Base-by-base conservation (phyloP, 2,888 invertebrate genomes). In the Lycocerus yunnanus region DNA sequence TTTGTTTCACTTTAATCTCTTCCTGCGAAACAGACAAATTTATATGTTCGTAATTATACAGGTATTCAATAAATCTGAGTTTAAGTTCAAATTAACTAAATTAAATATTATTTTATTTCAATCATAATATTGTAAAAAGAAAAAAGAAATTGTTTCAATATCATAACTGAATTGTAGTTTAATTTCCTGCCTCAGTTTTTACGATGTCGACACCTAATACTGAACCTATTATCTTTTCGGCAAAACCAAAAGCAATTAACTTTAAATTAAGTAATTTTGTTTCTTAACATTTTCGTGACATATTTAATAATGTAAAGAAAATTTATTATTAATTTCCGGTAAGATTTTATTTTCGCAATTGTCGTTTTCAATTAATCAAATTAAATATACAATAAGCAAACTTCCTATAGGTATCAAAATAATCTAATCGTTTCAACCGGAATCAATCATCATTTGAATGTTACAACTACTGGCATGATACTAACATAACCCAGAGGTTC, bases 181-280 rank as follows among this genome's bases (percentile, higher is more conserved):
- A 60, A 60, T 63, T 63, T 63, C 61, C 61, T 63, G 13, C 15
- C 18, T 15, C 20, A 63, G 61, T 63, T 63, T 60, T 63, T 63
- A 63, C 18, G 20, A n/a, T 13, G 61, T 63, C 61, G 15, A 63
- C 61, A n/a, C 20, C 61, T 18, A 63, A 63, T 63, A 63, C 14
- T 63, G n/a, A 63, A 63, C 16, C 61, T 16, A 63, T 63, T 18
- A 63, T 63, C 61, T 63, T 63, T 63, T 63, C 20, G 16, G 18
- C 13, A 63, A 63, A 15, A 20, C 66, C 13, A 27, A 66, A 66
- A 66, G 66, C 27, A 66, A 66, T 66, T 27, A 66, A 66, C 14
- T 66, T 27, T 66, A 66, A 66, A 66, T 27, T 66, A 27, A 66
- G 66, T 66, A 66, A 66, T 66, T 21, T 27, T 27, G 66, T 18